Conservation (phyloP, 1,140 invertebrate species). For the Gryllus bimaculatus region DNA sequence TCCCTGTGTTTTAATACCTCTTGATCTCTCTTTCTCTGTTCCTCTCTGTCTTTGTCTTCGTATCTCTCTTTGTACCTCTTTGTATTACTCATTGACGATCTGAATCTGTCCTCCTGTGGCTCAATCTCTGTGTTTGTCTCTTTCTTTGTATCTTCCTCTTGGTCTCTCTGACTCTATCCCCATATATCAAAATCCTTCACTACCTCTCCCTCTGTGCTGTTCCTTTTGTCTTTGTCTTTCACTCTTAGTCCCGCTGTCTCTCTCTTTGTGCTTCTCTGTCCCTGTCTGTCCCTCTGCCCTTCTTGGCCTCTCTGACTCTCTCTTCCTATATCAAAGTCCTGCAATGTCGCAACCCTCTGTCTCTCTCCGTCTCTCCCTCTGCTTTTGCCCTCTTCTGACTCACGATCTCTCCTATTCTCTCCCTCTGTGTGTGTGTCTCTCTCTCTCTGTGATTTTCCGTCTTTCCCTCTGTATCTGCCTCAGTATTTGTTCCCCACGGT, state of each 20-base stretch:
- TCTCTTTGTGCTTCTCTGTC: not conserved
- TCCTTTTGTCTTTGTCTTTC: not conserved
- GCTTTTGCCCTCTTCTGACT: not conserved
- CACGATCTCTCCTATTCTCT: too few relatives aligned
- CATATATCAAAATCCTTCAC: not conserved
- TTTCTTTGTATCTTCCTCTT: not conserved
- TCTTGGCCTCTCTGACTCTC: not conserved
- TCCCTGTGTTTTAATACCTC: too few relatives aligned
- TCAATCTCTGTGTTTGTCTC: too few relatives aligned
- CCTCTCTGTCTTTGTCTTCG: too few relatives aligned
- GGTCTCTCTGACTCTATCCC: not conserved
- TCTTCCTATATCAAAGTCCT: not conserved
- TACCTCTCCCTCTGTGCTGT: not conserved
- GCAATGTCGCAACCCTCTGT: not conserved
- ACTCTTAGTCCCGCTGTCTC: too few relatives aligned
- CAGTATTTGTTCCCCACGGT: too few relatives aligned
- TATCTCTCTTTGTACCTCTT: too few relatives aligned
- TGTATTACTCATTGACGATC: too few relatives aligned
- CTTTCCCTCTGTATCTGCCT: not conserved
- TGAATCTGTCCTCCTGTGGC: too few relatives aligned
- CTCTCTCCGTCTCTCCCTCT: too few relatives aligned
- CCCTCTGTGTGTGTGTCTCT: not conserved
- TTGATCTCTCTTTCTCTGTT: too few relatives aligned
- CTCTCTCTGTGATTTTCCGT: too few relatives aligned
- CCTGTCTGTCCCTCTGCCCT: not conserved